These are phyloP conservation scores for Ophion obscuratus DNA, from an alignment of 2,888 invertebrate genomes.

Conservation along the genomic window DNA sequence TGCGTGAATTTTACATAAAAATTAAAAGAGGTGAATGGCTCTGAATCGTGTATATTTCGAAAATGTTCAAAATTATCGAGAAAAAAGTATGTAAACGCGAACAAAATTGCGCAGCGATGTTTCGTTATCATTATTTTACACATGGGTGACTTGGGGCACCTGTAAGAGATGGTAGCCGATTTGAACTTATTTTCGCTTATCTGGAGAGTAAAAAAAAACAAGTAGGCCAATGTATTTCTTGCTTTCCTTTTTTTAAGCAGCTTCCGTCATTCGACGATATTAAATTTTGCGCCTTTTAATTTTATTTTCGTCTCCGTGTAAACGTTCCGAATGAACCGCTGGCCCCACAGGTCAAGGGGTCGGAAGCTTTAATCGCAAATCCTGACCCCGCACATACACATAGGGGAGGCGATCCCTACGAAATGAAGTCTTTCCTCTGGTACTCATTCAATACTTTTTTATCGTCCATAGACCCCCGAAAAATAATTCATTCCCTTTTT, in stretches of 20 bases:
- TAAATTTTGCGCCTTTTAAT: slow-evolving; percentile 57
- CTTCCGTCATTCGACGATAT: slow-evolving; percentile 69
- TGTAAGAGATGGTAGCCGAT: neutral
- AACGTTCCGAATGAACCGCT: slow-evolving; percentile 70
- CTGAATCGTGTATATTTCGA: neutral
- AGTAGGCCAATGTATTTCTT: slow-evolving; percentile 72
- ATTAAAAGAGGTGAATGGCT: neutral
- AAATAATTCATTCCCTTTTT: neutral
- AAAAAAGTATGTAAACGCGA: neutral
- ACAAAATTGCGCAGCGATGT: neutral
- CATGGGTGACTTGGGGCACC: neutral
- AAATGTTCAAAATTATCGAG: neutral
- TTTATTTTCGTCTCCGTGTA: slow-evolving; percentile 50
- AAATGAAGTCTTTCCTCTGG: neutral
- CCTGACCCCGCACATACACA: slow-evolving; percentile 65
- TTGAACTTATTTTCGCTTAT: neutral
- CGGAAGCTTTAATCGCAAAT: slow-evolving; percentile 72
- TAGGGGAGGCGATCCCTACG: neutral
- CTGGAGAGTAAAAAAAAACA: slow-evolving; percentile 45
- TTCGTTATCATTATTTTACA: neutral
- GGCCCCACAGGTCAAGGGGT: slow-evolving; percentile 65
- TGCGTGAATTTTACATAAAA: neutral
- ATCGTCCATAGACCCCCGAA: neutral
- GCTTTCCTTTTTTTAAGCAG: slow-evolving; percentile 46
- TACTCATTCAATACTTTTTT: neutral